Evolutionary conservation across 1,140 invertebrate genomes (phyloP).

Genomic region (Papilio polyxenes): DNA sequence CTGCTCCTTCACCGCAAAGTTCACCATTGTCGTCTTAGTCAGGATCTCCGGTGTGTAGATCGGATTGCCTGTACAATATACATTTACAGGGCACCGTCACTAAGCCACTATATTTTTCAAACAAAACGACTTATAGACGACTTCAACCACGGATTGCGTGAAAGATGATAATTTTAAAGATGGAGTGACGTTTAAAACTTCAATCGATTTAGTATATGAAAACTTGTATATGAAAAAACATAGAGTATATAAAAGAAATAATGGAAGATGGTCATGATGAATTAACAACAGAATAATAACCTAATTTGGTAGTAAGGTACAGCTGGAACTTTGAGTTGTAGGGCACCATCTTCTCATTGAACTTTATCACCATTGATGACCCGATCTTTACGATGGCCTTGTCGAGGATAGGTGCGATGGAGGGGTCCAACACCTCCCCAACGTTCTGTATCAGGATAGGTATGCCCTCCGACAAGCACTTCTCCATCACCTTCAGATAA

Average conservation of each 20-base stretch:
- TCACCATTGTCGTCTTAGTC: conserved; percentile 94
- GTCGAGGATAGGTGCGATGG: conserved; percentile 88
- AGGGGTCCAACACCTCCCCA: conserved; percentile 89
- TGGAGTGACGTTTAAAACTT: background rate
- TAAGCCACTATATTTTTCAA: background rate
- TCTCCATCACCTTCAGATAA: conserved; percentile 87
- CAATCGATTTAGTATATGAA: background rate
- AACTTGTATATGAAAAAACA: too few relatives aligned
- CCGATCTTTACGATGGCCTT: conserved; percentile 87
- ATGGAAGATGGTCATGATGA: background rate
- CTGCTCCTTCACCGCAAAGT: conserved; percentile 95
- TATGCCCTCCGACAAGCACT: conserved; percentile 84
- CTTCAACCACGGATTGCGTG: background rate
- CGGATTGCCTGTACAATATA: conserved; percentile 84
- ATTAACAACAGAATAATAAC: conserved; percentile 51
- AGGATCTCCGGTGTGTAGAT: conserved; percentile 95
- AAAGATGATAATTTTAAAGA: background rate
- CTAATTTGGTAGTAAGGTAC: conserved; percentile 94
- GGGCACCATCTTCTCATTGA: conserved; percentile 93
- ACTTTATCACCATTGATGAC: conserved; percentile 86
- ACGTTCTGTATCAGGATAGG: conserved; percentile 91
- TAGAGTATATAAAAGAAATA: background rate
- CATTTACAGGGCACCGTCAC: background rate
- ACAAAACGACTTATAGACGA: background rate
- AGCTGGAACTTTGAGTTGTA: conserved; percentile 90